Percentiles rank a stretch among this genome's conserved stretches.
phyloP scores from a whole-genome alignment of 2,888 invertebrate species.

The Amaurobius ferox region DNA sequence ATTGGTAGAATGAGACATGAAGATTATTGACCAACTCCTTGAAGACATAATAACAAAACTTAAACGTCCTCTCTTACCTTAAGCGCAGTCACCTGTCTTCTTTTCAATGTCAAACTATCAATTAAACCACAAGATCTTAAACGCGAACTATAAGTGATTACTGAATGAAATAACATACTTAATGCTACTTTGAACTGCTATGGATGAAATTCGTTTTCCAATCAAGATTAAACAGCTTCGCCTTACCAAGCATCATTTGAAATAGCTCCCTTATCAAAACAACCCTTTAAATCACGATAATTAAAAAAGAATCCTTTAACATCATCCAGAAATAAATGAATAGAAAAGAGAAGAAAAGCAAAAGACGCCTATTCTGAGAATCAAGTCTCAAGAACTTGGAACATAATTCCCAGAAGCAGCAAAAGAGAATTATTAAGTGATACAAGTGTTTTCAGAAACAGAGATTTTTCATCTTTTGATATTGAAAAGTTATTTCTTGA shows the following conservation, averaged over 20 bases:
- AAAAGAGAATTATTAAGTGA: slow-evolving; percentile 1
- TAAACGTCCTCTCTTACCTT: too few relatives aligned
- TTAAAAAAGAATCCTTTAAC: slow-evolving; percentile 4
- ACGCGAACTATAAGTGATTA: neutral
- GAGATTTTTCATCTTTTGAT: neutral
- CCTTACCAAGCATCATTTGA: neutral
- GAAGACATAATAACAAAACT: too few relatives aligned
- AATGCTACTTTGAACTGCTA: neutral
- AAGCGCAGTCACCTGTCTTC: too few relatives aligned
- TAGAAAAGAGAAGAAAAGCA: neutral
- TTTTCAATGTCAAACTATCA: too few relatives aligned
- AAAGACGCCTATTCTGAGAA: slow-evolving; percentile 2
- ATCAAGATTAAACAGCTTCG: neutral
- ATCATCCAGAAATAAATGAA: neutral
- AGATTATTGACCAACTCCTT: too few relatives aligned
- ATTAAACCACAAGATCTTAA: too few relatives aligned
- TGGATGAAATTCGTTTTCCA: neutral
- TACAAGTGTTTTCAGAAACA: neutral
- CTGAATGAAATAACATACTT: neutral
- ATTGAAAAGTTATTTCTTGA: too few relatives aligned
- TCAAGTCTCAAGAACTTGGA: neutral
- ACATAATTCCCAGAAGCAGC: neutral
- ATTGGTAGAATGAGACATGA: too few relatives aligned
- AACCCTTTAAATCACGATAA: neutral
- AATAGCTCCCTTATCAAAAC: neutral